phyloP scores from a whole-genome alignment of 2,888 invertebrate genomes.

The Amphipyra berbera region DNA sequence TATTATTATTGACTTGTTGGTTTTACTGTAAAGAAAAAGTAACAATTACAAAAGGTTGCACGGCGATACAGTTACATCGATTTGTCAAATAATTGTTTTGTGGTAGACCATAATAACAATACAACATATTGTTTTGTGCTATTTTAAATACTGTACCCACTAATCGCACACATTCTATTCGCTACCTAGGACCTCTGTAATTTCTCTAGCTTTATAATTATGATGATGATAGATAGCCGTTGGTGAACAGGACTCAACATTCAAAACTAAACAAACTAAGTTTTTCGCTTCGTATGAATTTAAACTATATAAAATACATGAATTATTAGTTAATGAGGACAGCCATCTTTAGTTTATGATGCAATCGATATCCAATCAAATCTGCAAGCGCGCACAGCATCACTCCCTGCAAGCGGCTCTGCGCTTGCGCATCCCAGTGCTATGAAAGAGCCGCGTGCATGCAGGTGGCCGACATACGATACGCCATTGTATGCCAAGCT shows the following conservation, averaged over 20 bases:
- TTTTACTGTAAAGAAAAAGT: conserved; percentile 27
- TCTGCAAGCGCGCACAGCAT: conserved; percentile 41
- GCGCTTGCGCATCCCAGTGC: conserved; percentile 53
- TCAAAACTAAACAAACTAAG: too few species aligned
- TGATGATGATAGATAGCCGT: too few species aligned
- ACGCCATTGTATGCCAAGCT: conserved; percentile 82
- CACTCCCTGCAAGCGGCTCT: conserved; percentile 41
- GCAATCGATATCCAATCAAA: conserved; percentile 38
- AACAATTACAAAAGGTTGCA: conserved; percentile 50
- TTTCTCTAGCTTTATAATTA: too few species aligned
- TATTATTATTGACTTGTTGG: conserved; percentile 59
- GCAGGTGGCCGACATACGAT: conserved; percentile 89
- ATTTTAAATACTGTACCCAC: too few species aligned
- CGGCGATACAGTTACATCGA: conserved; percentile 55
- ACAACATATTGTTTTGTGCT: too few species aligned
- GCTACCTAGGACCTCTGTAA: too few species aligned
- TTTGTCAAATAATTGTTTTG: conserved; percentile 26
- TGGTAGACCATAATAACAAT: conserved; percentile 14
- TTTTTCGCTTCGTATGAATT: too few species aligned
- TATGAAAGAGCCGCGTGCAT: conserved; percentile 77
- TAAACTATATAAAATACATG: too few species aligned
- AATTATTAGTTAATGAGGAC: not conserved
- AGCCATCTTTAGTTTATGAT: conserved; percentile 1
- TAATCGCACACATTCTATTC: too few species aligned
- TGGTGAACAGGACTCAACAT: too few species aligned